Base-by-base conservation (phyloP, 2,888 invertebrate genomes). In the Agonum fuliginosum region DNA sequence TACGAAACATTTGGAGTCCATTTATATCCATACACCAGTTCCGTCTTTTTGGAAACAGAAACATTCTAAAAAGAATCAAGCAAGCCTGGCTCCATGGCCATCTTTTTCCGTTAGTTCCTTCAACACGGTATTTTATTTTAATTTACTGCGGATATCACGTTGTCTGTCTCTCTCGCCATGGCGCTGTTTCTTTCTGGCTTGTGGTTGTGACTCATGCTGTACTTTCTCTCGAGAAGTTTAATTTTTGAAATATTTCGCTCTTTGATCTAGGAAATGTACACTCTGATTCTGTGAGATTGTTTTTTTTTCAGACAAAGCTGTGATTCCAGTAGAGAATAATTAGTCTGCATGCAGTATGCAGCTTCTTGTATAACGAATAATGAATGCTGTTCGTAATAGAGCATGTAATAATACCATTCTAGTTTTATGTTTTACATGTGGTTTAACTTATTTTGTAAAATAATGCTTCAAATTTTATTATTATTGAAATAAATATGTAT, bases 111-210 rank as follows among this genome's bases (percentile, higher is more conserved):
- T 67, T 67, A 37, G 41, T n/a, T 67, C 34, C 62, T 67, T 67
- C 67, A 22, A 24, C 67, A 41, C 67, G 41, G 67, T 41, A 67
- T 67, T 67, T 67, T 67, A 67, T 67, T 67, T 67, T 67, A 67
- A 67, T 67, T 67, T 67, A 67, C 67, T 67, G 27, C 37, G 22
- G 41, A 67, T 41, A 67, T 67, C 67, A 22, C 12, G 41, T 30
- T 6, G 12, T 27, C 58, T 17, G 27, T 62, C 58, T 30, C 67
- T 67, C 5, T 37, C 2, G 41, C 22, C 19, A 0, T 37, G 20
- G 10, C 10, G 10, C 37, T 41, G 4, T 41, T 14, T 67, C 67
- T 20, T 12, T 62, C 27, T 30, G 22, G 12, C 30, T 62, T 62
- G 30, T 30, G 58, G 58, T 30, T 24, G 58, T 62, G 58, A 62